Evolutionary conservation across 2,113 vertebrate genomes (phyloP).

Genomic region (Macquaria ambigua): DNA sequence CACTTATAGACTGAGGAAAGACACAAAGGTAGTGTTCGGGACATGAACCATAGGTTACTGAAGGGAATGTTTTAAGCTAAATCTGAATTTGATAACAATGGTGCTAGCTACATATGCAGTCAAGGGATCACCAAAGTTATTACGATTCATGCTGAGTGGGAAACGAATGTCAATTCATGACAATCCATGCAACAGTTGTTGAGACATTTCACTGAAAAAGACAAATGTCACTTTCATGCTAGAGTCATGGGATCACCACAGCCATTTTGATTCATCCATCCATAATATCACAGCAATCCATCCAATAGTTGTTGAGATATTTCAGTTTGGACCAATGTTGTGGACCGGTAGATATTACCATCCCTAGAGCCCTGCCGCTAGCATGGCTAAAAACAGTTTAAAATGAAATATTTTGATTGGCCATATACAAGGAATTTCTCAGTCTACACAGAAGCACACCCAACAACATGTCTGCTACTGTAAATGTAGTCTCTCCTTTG

Average conservation of each 20-base stretch:
- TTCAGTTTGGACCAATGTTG: not conserved
- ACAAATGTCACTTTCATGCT: too few relatives aligned
- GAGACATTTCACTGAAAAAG: too few relatives aligned
- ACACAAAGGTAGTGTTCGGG: not conserved
- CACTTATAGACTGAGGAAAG: not conserved
- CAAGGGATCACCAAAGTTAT: not conserved
- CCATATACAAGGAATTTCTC: not conserved
- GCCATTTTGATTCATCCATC: not conserved
- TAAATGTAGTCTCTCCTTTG: not conserved
- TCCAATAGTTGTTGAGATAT: not conserved
- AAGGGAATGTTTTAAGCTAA: not conserved
- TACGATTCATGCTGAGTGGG: too few relatives aligned
- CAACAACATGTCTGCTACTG: not conserved
- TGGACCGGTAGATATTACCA: not conserved
- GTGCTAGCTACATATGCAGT: not conserved
- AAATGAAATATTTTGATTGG: not conserved
- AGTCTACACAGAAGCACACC: not conserved
- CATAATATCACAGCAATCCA: not conserved
- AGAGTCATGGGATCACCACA: not conserved
- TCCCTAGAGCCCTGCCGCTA: not conserved
- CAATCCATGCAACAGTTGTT: too few relatives aligned
- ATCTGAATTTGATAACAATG: not conserved
- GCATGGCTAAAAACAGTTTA: not conserved
- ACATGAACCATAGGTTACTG: not conserved
- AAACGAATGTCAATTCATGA: too few relatives aligned